Conservation (phyloP, 2,888 invertebrate genomes). For the Epsilonema sp. region DNA sequence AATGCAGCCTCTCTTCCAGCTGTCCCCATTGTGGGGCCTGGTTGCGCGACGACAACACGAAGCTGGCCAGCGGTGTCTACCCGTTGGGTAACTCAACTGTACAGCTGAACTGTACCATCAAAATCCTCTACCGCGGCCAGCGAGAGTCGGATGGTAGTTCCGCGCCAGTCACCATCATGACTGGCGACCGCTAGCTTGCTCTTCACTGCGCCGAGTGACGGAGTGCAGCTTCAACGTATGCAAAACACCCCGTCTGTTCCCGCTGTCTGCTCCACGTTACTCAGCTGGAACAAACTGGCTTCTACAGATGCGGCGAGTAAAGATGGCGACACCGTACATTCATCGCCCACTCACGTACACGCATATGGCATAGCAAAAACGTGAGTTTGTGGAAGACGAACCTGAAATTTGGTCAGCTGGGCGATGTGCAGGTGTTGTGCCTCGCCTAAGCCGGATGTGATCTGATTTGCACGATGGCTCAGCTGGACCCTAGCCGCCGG, state of each 20-base stretch:
- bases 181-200: neutral
- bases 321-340: neutral
- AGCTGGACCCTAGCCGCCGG: neutral
- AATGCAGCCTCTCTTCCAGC: neutral
- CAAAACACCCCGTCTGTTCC: slow-evolving; percentile 2
- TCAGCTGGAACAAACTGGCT: slow-evolving; percentile 3
- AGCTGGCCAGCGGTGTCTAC: slow-evolving; percentile 1
- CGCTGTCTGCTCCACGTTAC: neutral
- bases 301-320: slow-evolving; percentile 1
- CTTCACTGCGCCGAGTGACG: slow-evolving; percentile 2
- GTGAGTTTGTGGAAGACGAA: neutral
- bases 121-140: slow-evolving; percentile 5
- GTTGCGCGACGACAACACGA: slow-evolving; percentile 2
- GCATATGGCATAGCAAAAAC: slow-evolving; percentile 2
- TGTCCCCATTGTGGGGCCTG: slow-evolving; percentile 7
- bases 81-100: neutral
- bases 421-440: slow-evolving; percentile 1
- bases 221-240: slow-evolving; percentile 4
- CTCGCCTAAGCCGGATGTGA: slow-evolving; percentile 3
- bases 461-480: neutral
- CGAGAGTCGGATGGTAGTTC: slow-evolving; percentile 3
- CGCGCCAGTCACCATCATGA: neutral
- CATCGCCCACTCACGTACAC: neutral
- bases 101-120: slow-evolving; percentile 3
- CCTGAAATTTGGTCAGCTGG: neutral